These are phyloP conservation scores for Elgaria multicarinata DNA, from an alignment of 2,113 vertebrate species.

Conservation along the genomic window DNA sequence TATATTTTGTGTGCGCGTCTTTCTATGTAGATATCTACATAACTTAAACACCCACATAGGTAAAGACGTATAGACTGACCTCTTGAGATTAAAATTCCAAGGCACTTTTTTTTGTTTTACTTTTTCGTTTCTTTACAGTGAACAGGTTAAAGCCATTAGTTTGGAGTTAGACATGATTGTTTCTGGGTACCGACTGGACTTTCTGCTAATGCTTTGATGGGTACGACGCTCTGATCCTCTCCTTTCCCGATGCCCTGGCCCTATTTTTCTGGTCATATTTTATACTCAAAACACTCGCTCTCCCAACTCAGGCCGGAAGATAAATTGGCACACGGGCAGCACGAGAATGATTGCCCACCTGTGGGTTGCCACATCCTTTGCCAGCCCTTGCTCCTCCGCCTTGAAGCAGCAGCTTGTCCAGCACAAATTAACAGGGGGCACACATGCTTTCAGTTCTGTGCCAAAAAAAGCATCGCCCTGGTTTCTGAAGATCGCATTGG, in stretches of 20 bases:
- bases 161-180: slow-evolving; percentile 70
- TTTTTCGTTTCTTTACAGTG: slow-evolving; percentile 73
- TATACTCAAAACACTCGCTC: too few species aligned
- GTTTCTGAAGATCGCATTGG: not conserved
- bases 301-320: not conserved
- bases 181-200: slow-evolving; percentile 74
- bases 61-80: slow-evolving; percentile 77
- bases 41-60: slow-evolving; percentile 72
- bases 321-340: rapidly evolving
- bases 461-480: not conserved
- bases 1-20: slow-evolving; percentile 73
- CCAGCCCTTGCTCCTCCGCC: not conserved
- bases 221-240: too few species aligned
- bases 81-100: slow-evolving; percentile 83
- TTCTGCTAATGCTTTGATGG: not conserved
- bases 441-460: too few species aligned
- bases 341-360: too few species aligned
- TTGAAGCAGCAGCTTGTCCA: not conserved
- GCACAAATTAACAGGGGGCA: not conserved
- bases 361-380: not conserved
- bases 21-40: slow-evolving; percentile 71
- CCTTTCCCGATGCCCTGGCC: too few species aligned
- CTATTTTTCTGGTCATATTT: not conserved
- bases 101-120: slow-evolving; percentile 74
- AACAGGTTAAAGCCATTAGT: slow-evolving; percentile 86